Evolutionary conservation across 2,797 vertebrate species (phyloP).

Genomic region (Lemur catta): DNA sequence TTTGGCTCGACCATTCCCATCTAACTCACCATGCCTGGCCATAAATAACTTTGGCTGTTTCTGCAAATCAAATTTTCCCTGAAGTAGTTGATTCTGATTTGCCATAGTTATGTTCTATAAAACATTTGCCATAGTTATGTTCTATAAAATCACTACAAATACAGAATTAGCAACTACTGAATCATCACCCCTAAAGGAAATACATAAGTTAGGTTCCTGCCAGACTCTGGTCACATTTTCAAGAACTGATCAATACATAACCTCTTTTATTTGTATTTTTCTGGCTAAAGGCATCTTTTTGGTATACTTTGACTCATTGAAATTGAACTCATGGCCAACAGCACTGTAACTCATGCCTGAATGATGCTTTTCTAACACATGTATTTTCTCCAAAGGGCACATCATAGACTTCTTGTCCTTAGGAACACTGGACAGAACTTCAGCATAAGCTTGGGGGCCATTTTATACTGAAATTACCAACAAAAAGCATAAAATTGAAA

Average conservation of each 20-base stretch:
- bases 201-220: neutral
- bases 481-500: neutral
- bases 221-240: neutral
- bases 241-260: neutral
- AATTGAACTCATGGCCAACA: neutral
- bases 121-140: neutral
- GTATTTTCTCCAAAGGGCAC: neutral
- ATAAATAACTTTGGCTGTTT: constrained; percentile 6
- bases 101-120: neutral
- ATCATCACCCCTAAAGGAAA: neutral
- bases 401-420: neutral
- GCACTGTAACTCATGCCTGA: neutral
- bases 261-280: neutral
- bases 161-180: constrained; percentile 27
- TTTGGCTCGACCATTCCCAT: neutral
- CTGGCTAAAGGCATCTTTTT: neutral
- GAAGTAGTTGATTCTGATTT: neutral
- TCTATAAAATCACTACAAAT: neutral
- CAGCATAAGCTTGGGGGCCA: neutral
- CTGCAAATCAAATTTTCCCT: constrained; percentile 4
- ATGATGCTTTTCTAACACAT: neutral
- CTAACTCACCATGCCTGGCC: neutral
- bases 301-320: neutral
- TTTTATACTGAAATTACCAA: constrained; percentile 2
- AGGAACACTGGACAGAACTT: neutral